These are phyloP conservation scores for Drosophila helvetica DNA, from an alignment of 2,888 invertebrate genomes.

Conservation along the genomic window DNA sequence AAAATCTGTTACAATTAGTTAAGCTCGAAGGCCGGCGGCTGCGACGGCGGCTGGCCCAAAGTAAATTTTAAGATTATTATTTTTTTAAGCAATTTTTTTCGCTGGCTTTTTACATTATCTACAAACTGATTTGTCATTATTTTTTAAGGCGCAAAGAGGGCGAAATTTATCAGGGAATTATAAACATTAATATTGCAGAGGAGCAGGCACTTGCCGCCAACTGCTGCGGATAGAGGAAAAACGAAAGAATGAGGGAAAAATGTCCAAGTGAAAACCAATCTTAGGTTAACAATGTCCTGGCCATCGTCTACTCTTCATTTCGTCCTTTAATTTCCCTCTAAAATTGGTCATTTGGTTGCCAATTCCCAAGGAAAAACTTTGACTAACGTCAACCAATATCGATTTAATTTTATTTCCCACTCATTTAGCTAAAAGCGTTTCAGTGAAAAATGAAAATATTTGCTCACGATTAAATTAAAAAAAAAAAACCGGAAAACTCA, in stretches of 20 bases:
- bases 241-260: neutral
- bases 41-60: conserved; percentile 51
- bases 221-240: neutral
- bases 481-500: conserved; percentile 33
- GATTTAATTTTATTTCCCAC: conserved; percentile 82
- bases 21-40: conserved; percentile 64
- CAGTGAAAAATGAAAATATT: conserved; percentile 77
- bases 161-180: conserved; percentile 57
- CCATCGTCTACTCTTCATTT: neutral
- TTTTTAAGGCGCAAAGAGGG: conserved; percentile 57
- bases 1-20: conserved; percentile 82
- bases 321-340: conserved; percentile 28
- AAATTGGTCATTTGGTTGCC: conserved; percentile 41
- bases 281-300: neutral
- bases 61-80: conserved; percentile 50
- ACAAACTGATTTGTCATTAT: conserved; percentile 83
- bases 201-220: neutral
- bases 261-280: conserved; percentile 1
- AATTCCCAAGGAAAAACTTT: conserved; percentile 48
- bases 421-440: conserved; percentile 82
- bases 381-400: conserved; percentile 73
- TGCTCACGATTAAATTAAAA: conserved; percentile 80
- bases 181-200: conserved; percentile 62
- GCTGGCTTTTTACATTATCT: conserved; percentile 66
- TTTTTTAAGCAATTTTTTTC: conserved; percentile 37